Evolutionary conservation across 2,113 vertebrate genomes (phyloP).

Genomic region (Phalacrocorax pelagicus): DNA sequence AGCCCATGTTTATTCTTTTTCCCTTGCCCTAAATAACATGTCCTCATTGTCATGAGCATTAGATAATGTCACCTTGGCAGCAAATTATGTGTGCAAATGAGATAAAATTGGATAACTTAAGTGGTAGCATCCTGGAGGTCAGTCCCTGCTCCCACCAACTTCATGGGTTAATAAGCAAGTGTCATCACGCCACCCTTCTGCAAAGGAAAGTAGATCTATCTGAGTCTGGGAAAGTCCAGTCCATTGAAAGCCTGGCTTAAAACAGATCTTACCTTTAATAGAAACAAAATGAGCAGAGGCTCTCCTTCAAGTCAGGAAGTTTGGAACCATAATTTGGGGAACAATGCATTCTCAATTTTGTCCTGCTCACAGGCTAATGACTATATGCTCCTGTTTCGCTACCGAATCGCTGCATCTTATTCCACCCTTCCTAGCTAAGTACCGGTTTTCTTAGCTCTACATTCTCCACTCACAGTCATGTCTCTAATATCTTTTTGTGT

Average conservation of each 20-base stretch:
- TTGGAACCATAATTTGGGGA: not conserved
- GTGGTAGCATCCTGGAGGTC: not conserved
- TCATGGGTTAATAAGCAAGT: not conserved
- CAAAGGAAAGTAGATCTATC: not conserved
- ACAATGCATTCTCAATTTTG: accelerated
- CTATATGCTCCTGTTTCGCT: not conserved
- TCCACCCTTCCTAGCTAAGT: not conserved
- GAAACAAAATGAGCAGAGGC: not conserved
- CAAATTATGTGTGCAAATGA: not conserved
- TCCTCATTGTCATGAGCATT: not conserved
- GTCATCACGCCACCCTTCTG: not conserved
- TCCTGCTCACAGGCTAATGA: not conserved
- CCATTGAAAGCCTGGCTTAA: not conserved
- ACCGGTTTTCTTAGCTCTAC: not conserved
- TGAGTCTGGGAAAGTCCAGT: not conserved
- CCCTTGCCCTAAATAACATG: not conserved
- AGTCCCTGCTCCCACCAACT: not conserved
- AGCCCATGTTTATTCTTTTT: not conserved
- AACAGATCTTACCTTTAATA: not conserved
- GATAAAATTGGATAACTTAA: not conserved
- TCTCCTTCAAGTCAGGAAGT: not conserved
- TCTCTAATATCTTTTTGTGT: not conserved
- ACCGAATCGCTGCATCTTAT: not conserved
- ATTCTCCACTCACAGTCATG: not conserved
- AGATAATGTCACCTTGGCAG: not conserved